Conservation (phyloP, 2,888 invertebrate species). For the Toxonevra muliebris region DNA sequence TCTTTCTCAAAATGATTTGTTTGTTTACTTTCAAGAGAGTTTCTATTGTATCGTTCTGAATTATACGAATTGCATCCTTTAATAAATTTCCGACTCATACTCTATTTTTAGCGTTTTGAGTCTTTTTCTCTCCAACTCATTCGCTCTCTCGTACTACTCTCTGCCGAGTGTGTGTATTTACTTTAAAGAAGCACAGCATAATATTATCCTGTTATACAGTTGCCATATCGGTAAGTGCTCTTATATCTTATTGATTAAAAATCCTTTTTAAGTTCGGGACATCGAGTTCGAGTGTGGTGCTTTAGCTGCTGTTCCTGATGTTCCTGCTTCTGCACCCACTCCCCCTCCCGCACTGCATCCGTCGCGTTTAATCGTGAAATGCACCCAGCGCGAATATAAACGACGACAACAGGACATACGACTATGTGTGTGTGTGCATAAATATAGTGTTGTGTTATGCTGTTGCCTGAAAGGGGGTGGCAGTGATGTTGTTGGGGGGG, state of each 20-base stretch:
- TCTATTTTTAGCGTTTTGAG: background rate
- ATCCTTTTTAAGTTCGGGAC: conserved; percentile 29
- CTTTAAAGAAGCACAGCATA: background rate
- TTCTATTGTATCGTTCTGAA: background rate
- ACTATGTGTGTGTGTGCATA: conserved; percentile 2
- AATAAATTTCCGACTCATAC: conserved; percentile 4
- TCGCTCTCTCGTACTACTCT: conserved; percentile 2
- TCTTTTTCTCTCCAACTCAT: conserved; percentile 14
- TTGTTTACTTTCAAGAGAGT: conserved; percentile 7
- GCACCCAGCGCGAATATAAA: conserved; percentile 11
- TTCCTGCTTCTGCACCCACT: conserved; percentile 2
- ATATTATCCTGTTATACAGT: conserved; percentile 36
- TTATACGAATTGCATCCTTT: no score
- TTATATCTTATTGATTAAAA: conserved; percentile 1
- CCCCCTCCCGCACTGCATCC: background rate
- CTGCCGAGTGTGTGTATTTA: conserved; percentile 4
- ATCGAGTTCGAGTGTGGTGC: conserved; percentile 4
- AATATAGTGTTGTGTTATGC: background rate
- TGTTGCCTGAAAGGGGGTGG: conserved; percentile 11
- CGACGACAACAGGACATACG: conserved; percentile 13
- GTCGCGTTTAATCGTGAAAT: background rate
- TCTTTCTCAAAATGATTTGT: background rate
- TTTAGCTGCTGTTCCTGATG: background rate
- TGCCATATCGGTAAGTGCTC: conserved; percentile 21
- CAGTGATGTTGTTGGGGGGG: conserved; percentile 25